Evolutionary conservation across 1,140 invertebrate species (phyloP), one percentile per base, ranked within the genome.

Genomic region (Metaphire vulgaris): DNA sequence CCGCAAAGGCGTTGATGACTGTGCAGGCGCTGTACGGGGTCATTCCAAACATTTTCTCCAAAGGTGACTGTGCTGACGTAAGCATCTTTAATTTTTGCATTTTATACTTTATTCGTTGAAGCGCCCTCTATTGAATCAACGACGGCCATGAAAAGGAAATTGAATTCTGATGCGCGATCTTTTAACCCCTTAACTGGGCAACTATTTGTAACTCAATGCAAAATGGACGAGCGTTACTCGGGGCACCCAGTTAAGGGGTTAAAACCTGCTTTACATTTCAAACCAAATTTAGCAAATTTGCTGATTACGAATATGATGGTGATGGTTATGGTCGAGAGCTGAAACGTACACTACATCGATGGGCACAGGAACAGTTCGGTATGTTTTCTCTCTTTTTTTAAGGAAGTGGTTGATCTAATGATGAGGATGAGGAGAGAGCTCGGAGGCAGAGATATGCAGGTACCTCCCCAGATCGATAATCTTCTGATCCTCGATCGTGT

Each of bases 11-110:
- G 0, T 86, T 98, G 70, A 91, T 93, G 78, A 91, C 90, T 64
- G 86, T 98, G 32, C 94, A 98, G 86, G 89, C 90, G 69, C 83
- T 96, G 0, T 98, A 94, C 87, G 96, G 96, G 0, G 91, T 92
- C 69, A 95, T 97, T 81, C 91, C 92, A 33, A 91, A 91, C 81
- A 90, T 99, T 2, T 92, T 92, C 85, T 95, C 95, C 33, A 96
- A 96, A 87, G 96, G 96, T 0, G 88, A 89, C 41, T 91, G 91
- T 79, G 93, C 95, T 1, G 92, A 92, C 83, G 86, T 88, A 79
- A 74, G 72, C 29, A 74, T 30, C 15, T 74, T 30, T 74, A 69
- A 12, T 21, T 70, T 65, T 74, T n/a, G n/a, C 34, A 15, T 65
- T 65, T 15, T 65, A 65, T 15, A 65, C 56, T 65, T 15, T 65